phyloP scores from a whole-genome alignment of 2,888 invertebrate genomes.

The Apamea epomidion region DNA sequence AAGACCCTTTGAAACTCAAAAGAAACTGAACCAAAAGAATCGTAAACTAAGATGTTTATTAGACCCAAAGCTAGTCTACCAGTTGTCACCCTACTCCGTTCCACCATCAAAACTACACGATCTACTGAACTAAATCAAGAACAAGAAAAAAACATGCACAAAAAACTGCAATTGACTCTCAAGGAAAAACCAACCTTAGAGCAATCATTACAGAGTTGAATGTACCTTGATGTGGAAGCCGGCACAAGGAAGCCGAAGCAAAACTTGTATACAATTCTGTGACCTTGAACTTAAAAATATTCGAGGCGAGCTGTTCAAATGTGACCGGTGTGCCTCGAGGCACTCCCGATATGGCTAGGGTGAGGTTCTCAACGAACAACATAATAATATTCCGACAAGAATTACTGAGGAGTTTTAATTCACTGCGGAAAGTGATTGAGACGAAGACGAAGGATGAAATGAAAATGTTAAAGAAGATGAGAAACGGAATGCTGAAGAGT shows the following conservation, averaged over 20 bases:
- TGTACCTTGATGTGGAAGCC: conserved; percentile 61
- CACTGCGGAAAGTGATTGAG: conserved; percentile 43
- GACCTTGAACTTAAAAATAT: conserved; percentile 85
- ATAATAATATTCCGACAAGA: conserved; percentile 68
- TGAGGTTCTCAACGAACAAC: conserved; percentile 73
- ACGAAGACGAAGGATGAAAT: conserved; percentile 22
- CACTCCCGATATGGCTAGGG: conserved; percentile 76
- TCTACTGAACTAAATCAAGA: conserved; percentile 71
- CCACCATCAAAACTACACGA: conserved; percentile 69
- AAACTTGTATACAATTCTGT: conserved; percentile 80
- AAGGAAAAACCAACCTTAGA: conserved; percentile 57
- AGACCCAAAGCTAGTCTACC: conserved; percentile 55
- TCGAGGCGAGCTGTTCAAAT: conserved; percentile 77
- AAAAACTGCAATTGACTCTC: conserved; percentile 61
- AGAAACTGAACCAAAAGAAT: conserved; percentile 33
- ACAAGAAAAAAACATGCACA: conserved; percentile 64
- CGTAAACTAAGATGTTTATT: conserved; percentile 51
- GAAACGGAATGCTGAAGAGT: not conserved
- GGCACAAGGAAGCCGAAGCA: conserved; percentile 82
- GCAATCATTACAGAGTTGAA: conserved; percentile 47
- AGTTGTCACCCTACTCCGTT: conserved; percentile 66
- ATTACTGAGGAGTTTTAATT: conserved; percentile 60
- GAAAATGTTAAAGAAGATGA: conserved; percentile 8
- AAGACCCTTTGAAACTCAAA: conserved; percentile 30
- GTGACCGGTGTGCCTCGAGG: conserved; percentile 72